A percentile compares a stretch with the other conserved stretches of the same genome.
Conservation (phyloP, 2,888 invertebrate species). For the Mesochorus sp. region DNA sequence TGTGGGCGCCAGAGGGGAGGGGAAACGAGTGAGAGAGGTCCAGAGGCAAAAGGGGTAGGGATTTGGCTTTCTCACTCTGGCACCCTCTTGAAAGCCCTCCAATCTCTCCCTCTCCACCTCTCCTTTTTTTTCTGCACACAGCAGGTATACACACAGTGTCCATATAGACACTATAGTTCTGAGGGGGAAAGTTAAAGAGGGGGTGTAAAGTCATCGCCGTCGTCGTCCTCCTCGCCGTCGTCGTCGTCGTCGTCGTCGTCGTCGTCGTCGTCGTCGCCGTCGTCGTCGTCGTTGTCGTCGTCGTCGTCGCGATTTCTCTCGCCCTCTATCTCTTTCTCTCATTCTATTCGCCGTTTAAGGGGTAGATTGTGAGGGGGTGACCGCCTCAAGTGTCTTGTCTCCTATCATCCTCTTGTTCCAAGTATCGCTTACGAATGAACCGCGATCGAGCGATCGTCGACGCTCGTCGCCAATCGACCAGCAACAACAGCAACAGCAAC, state of each 20-base stretch:
- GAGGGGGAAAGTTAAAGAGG: slow-evolving; percentile 51
- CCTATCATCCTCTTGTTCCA: slow-evolving; percentile 78
- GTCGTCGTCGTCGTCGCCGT: slow-evolving; percentile 44
- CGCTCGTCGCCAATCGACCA: slow-evolving; percentile 69
- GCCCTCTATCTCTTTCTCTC: background rate
- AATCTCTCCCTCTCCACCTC: background rate
- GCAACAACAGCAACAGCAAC: slow-evolving; percentile 59
- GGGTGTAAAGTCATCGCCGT: slow-evolving; percentile 55
- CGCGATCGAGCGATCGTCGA: slow-evolving; percentile 77
- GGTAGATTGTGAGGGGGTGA: slow-evolving; percentile 70
- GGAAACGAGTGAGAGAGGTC: slow-evolving; percentile 62
- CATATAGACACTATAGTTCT: slow-evolving; percentile 33
- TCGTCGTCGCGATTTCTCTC: slow-evolving; percentile 30
- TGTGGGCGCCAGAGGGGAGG: slow-evolving; percentile 59
- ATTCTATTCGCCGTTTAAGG: slow-evolving; percentile 50
- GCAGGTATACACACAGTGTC: slow-evolving; percentile 20
- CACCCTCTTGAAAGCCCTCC: slow-evolving; percentile 24
- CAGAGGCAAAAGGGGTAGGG: slow-evolving; percentile 58
- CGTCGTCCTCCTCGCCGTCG: slow-evolving; percentile 39
- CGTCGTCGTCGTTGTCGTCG: slow-evolving; percentile 44
- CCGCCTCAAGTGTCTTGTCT: slow-evolving; percentile 76
- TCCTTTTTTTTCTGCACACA: slow-evolving; percentile 16
- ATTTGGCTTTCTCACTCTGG: slow-evolving; percentile 47
- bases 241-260: slow-evolving; percentile 9
- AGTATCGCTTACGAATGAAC: slow-evolving; percentile 79